Percentiles rank a stretch among this genome's conserved stretches.
phyloP scores from a whole-genome alignment of 2,888 invertebrate species.

The Phaedon cochleariae region DNA sequence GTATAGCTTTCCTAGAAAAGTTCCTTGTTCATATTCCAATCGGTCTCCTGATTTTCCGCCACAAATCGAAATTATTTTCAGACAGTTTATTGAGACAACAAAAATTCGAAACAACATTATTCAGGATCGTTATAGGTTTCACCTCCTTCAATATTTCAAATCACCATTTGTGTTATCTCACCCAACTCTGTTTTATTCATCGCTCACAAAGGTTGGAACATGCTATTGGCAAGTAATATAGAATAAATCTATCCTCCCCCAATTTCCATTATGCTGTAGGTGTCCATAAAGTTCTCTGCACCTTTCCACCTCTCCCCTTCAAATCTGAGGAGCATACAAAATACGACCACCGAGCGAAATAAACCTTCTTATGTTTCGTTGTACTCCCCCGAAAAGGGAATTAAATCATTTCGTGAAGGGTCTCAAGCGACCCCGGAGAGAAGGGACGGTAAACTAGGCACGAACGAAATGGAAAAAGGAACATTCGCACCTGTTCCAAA shows the following conservation, averaged over 20 bases:
- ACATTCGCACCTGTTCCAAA: constrained; percentile 29
- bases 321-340: constrained; percentile 23
- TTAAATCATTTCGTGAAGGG: constrained; percentile 33
- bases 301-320: constrained; percentile 3
- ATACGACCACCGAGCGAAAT: constrained; percentile 32
- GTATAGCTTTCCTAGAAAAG: too few species aligned
- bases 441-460: constrained; percentile 16
- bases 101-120: too few species aligned
- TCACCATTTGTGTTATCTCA: too few species aligned
- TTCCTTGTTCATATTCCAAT: too few species aligned
- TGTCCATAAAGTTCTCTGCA: not conserved
- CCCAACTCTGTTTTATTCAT: too few species aligned
- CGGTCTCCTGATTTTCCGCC: too few species aligned
- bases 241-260: too few species aligned
- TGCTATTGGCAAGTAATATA: not conserved
- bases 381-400: constrained; percentile 24
- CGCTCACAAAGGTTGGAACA: not conserved
- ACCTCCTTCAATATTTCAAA: too few species aligned
- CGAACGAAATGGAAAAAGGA: constrained; percentile 30
- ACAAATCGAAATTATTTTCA: too few species aligned
- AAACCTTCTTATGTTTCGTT: constrained; percentile 27
- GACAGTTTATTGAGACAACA: too few species aligned
- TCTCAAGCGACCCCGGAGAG: constrained; percentile 21
- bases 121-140: too few species aligned
- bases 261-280: not conserved